These are phyloP conservation scores for Pinna nobilis DNA, from an alignment of 1,140 invertebrate genomes.

Conservation along the genomic window DNA sequence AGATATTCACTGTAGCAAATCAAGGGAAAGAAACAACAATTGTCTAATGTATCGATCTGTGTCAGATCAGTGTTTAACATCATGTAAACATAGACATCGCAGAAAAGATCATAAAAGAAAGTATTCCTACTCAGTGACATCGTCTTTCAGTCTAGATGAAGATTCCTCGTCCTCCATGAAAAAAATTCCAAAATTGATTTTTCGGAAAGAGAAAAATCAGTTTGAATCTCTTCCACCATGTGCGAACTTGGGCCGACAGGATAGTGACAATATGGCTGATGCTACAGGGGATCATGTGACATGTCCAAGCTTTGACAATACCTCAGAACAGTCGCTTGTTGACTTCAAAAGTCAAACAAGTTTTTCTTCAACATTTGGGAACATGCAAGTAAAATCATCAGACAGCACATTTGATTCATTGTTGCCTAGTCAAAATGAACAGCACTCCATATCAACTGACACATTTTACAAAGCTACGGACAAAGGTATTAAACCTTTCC, in stretches of 20 bases:
- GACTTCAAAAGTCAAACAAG: not conserved
- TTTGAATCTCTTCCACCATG: too few species aligned
- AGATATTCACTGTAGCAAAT: not conserved
- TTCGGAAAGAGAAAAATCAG: conserved; percentile 10
- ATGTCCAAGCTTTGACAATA: too few species aligned
- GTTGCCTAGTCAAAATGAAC: too few species aligned
- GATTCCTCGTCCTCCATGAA: conserved; percentile 40
- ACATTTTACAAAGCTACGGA: not conserved
- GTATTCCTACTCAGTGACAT: conserved; percentile 28
- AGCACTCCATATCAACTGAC: not conserved
- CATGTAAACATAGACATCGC: conserved; percentile 6
- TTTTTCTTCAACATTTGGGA: too few species aligned
- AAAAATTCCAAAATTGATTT: conserved; percentile 56
- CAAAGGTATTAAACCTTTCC: conserved; percentile 11
- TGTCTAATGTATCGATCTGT: conserved; percentile 24
- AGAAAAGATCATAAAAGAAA: conserved; percentile 30
- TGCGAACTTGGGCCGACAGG: too few species aligned
- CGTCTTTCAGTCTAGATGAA: conserved; percentile 2
- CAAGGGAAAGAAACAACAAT: conserved; percentile 15
- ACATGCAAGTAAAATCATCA: too few species aligned
- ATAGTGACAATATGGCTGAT: too few species aligned
- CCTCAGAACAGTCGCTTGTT: not conserved
- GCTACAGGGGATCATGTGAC: too few species aligned
- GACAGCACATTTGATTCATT: too few species aligned
- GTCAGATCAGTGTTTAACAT: conserved; percentile 34